A percentile compares a stretch with the other conserved stretches of the same genome.
These are phyloP conservation scores for Chorisops tibialis DNA, from an alignment of 2,888 invertebrate genomes.

Conservation along the genomic window DNA sequence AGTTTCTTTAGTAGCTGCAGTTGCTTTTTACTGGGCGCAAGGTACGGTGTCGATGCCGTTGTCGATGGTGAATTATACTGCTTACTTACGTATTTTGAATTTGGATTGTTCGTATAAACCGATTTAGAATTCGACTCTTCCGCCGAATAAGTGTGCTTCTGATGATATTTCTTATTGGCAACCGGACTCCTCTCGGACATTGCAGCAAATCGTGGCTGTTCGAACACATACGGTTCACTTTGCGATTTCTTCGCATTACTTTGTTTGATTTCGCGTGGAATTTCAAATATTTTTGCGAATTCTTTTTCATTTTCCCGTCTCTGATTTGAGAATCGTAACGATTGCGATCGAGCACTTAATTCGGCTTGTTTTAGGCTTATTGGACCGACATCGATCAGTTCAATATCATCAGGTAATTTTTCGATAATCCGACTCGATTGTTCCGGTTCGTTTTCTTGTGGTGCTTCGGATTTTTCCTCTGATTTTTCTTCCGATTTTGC, in stretches of 20 bases:
- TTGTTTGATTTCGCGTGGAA: not conserved
- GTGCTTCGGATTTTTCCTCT: conserved; percentile 6
- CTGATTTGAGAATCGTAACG: conserved; percentile 22
- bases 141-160: conserved; percentile 24
- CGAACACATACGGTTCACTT: conserved; percentile 35
- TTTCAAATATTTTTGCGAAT: not conserved
- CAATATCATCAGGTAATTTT: conserved; percentile 49
- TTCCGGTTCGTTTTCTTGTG: conserved; percentile 27
- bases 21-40: conserved; percentile 44
- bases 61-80: conserved; percentile 44
- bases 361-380: conserved; percentile 23
- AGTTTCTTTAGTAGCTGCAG: not conserved
- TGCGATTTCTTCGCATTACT: conserved; percentile 34
- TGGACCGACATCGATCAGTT: conserved; percentile 40
- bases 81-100: conserved; percentile 45
- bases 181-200: not conserved
- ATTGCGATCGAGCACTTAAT: conserved; percentile 30
- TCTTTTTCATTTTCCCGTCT: not conserved
- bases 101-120: conserved; percentile 36
- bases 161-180: not conserved
- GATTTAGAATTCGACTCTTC: not conserved
- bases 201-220: conserved; percentile 23
- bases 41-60: conserved; percentile 43
- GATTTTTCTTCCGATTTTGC: not conserved
- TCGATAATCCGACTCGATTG: conserved; percentile 35